Base-by-base conservation (phyloP, 2,888 invertebrate species). In the Drosophila lacicola region DNA sequence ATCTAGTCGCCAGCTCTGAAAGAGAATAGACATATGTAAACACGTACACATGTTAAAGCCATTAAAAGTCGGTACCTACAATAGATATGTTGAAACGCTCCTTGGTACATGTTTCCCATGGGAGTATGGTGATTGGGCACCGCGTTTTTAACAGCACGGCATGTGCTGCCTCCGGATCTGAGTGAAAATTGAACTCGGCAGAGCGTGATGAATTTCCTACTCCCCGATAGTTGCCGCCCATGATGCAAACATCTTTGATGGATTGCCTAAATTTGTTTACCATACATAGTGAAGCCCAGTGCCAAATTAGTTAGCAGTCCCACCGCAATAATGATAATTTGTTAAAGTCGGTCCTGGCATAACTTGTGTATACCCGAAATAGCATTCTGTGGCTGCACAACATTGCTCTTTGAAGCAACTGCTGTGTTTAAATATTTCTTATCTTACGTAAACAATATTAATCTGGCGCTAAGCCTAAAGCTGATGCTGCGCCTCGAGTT, bases 281-380 rank as follows among this genome's bases (percentile, higher is more conserved):
- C 94, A 80, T 95, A 96, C 82, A 96, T 90, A 82, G 95, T 94
- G 3, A 95, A 93, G 1, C 96, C 95, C 66, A 97, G 86, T 0
- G 97, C 97, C 46, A 97, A 92, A 85, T 97, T 97, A 0, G 97
- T 97, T 29, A 97, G 91, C 0, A 97, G 95, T 0, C 96, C 97
- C 25, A 97, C 90, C 39, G 95, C 94, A 8, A 96, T 93, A 10
- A 96, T 86, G 0, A 94, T 94, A 19, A 96, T 92, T 84, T 95
- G 91, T 62, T 94, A 94, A 91, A 93, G 90, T 92, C 93, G 71
- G 74, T 92, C 92, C 50, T 93, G 93, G 4, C 95, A 94, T 47
- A 96, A 90, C 65, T 94, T 93, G 46, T 94, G 91, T 14, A 97
- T 92, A 6, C 94, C 95, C 8, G 92, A 89, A 0, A 95, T 94